Evolutionary conservation across 1,140 invertebrate species (phyloP), one percentile per base, ranked within the genome.

Genomic region (Mesaphorura yosii): DNA sequence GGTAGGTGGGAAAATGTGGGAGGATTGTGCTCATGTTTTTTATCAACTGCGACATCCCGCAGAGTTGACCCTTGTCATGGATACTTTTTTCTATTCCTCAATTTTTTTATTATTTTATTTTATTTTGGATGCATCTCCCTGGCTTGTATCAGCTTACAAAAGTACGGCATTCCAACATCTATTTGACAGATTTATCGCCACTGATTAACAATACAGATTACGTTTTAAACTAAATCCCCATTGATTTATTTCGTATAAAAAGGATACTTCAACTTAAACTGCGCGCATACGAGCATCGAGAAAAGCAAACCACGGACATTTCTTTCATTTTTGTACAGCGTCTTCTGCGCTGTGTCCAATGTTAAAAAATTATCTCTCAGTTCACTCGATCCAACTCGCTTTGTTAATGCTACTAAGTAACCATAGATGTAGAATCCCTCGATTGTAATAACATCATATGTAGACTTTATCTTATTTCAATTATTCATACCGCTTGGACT

Each of bases 151-250:
- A 63, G 53, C 58, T 63, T 63, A 63, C 61, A 63, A 59, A 59
- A 58, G n/a, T 59, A 62, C 61, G 55, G 61, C 61, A 63, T 63
- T 63, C 61, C 61, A 57, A 57, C 61, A 63, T 63, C 55, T 53
- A 59, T 63, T 63, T 59, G 61, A 59, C 61, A 59, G 61, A 63
- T 63, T 63, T 63, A 63, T 63, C 57, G 61, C 61, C 61, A 60
- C 58, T 63, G 61, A 63, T 63, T 63, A 59, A 63, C 55, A 63
- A 59, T 63, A 63, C 61, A 60, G 61, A 63, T 63, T 63, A 53
- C 57, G 51, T 63, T 63, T 63, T 58, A 59, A 63, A 63, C 59
- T 63, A 63, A 63, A 63, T 63, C 61, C 60, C 57, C 57, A 63
- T 63, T 63, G 61, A 63, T 63, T 63, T 63, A 63, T 63, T 63